Evolutionary conservation across 2,888 invertebrate genomes (phyloP).

Genomic region (Tricholauxania praeusta): DNA sequence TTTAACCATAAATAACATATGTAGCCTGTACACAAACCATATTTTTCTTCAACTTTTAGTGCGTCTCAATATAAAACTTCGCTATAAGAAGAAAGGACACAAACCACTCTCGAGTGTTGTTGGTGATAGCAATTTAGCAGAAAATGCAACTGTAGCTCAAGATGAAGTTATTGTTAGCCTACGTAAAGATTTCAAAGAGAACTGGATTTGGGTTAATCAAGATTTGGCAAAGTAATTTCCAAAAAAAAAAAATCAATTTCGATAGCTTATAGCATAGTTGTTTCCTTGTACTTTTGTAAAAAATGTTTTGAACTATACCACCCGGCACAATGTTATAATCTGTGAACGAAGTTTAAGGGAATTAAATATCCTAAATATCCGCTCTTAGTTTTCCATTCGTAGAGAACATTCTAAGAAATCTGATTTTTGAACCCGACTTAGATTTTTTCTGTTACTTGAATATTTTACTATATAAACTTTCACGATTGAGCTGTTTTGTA

Average conservation of each 20-base stretch:
- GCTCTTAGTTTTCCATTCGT: too few relatives aligned
- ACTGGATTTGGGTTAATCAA: conserved; percentile 41
- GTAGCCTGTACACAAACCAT: not conserved
- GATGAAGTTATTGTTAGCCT: conserved; percentile 11
- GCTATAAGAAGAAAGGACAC: conserved; percentile 21
- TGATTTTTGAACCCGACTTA: too few relatives aligned
- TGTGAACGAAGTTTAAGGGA: too few relatives aligned
- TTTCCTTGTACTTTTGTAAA: too few relatives aligned
- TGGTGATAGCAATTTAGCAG: conserved; percentile 10
- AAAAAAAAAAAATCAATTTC: too few relatives aligned
- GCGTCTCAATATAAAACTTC: not conserved
- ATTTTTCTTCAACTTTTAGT: not conserved
- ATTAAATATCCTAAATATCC: too few relatives aligned
- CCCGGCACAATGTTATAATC: too few relatives aligned
- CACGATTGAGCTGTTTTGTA: too few relatives aligned
- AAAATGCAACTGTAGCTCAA: not conserved
- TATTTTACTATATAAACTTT: too few relatives aligned
- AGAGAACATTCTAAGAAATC: too few relatives aligned
- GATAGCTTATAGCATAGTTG: not conserved
- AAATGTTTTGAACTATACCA: too few relatives aligned
- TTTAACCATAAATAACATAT: not conserved
- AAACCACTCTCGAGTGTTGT: conserved; percentile 25
- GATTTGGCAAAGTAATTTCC: conserved; percentile 46
- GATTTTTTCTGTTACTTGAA: too few relatives aligned
- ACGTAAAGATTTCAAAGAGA: conserved; percentile 40